phyloP scores from a whole-genome alignment of 2,888 invertebrate genomes.

The Agrochola litura region DNA sequence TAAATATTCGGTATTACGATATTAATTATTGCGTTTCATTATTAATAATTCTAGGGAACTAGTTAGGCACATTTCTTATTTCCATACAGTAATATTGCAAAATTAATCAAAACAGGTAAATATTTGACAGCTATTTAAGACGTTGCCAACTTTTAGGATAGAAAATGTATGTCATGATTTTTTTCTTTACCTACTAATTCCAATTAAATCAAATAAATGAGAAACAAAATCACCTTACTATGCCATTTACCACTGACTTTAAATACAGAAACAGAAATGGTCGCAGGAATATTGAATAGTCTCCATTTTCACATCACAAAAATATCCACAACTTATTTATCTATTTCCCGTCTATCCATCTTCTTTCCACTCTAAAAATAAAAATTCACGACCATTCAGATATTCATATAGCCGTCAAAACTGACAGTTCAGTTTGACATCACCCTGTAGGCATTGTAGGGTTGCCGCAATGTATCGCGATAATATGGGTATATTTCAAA shows the following conservation, averaged over 20 bases:
- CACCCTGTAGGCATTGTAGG: conserved; percentile 70
- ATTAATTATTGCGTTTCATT: too few relatives aligned
- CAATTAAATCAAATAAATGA: too few relatives aligned
- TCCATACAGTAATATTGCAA: too few relatives aligned
- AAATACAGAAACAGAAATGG: background rate
- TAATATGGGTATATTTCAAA: conserved; percentile 85
- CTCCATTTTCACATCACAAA: background rate
- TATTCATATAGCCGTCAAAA: conserved; percentile 59
- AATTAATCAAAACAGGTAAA: too few relatives aligned
- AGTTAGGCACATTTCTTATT: too few relatives aligned
- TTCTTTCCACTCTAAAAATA: conserved; percentile 28
- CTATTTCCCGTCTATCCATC: conserved; percentile 15
- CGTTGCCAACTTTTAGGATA: too few relatives aligned
- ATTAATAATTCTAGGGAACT: too few relatives aligned
- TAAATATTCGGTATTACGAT: too few relatives aligned
- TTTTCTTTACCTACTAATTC: too few relatives aligned
- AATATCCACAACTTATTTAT: background rate
- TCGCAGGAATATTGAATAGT: background rate
- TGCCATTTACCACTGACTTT: background rate
- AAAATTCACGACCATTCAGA: conserved; percentile 41
- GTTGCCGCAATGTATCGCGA: conserved; percentile 77
- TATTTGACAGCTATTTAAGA: too few relatives aligned
- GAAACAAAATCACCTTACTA: background rate
- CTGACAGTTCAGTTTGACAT: conserved; percentile 62
- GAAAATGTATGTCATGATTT: background rate